Evolutionary conservation across 2,888 invertebrate genomes (phyloP).

Genomic region (Drosophila flavopinicola): DNA sequence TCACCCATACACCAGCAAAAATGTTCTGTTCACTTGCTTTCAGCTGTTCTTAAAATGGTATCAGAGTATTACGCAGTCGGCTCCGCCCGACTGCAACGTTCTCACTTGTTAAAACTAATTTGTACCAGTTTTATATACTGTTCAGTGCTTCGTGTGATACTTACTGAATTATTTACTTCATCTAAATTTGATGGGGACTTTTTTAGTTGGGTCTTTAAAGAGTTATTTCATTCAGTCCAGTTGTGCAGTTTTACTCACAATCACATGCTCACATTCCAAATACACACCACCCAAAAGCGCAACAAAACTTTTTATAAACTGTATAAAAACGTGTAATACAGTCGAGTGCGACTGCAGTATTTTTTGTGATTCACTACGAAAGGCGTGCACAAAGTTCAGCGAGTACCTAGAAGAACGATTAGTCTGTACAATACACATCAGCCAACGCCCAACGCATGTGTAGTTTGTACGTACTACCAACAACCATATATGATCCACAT

Average conservation of each 20-base stretch:
- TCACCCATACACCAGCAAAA: too few relatives aligned
- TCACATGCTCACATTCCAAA: slow-evolving; percentile 6
- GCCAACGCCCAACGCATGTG: slow-evolving; percentile 24
- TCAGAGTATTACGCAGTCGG: too few relatives aligned
- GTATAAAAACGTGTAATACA: slow-evolving; percentile 18
- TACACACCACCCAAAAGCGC: slow-evolving; percentile 16
- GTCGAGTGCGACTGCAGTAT: slow-evolving; percentile 9
- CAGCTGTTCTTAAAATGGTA: too few relatives aligned
- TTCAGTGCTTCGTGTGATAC: too few relatives aligned
- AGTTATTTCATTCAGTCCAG: slow-evolving; percentile 21
- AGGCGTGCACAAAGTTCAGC: slow-evolving; percentile 7
- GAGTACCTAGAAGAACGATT: not conserved
- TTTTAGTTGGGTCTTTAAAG: not conserved
- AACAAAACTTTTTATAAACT: not conserved
- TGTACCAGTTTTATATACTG: too few relatives aligned
- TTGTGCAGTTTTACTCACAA: slow-evolving; percentile 31
- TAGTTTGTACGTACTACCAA: slow-evolving; percentile 43
- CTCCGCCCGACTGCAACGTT: too few relatives aligned
- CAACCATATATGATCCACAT: slow-evolving; percentile 9
- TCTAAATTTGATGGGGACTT: too few relatives aligned
- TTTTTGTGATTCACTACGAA: slow-evolving; percentile 28
- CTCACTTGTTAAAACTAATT: too few relatives aligned
- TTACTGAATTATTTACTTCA: not conserved
- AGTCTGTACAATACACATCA: slow-evolving; percentile 37
- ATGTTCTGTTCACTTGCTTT: too few relatives aligned